Evolutionary conservation across 2,113 vertebrate genomes (phyloP).

Genomic region (Syrmaticus mikado): DNA sequence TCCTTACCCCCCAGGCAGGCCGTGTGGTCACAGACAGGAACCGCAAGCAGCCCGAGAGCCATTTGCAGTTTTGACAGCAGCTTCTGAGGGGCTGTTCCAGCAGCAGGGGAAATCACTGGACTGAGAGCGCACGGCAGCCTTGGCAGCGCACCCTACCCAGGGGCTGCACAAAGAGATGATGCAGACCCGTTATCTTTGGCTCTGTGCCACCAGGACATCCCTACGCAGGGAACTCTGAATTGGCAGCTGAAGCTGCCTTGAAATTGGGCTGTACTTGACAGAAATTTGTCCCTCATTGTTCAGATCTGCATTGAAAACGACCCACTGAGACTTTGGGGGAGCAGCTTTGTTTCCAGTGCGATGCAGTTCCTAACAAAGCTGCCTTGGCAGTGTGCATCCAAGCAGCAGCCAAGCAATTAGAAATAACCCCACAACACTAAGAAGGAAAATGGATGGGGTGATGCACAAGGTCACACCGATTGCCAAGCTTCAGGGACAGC

Average conservation of each 20-base stretch:
- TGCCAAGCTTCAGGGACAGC: not conserved
- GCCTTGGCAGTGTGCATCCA: not conserved
- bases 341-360: not conserved
- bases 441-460: not conserved
- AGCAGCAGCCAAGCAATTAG: not conserved
- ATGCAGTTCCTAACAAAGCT: not conserved
- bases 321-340: not conserved
- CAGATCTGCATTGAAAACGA: not conserved
- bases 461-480: not conserved
- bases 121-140: not conserved
- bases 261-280: fast-evolving
- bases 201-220: not conserved
- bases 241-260: not conserved
- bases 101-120: not conserved
- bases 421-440: not conserved
- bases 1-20: not conserved
- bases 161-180: not conserved
- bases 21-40: not conserved
- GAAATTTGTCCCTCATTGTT: not conserved
- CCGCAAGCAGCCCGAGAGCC: not conserved
- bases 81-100: not conserved
- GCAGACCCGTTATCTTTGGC: not conserved
- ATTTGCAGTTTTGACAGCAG: not conserved
- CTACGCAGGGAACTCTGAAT: not conserved
- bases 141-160: not conserved